A percentile compares a stretch with the other conserved stretches of the same genome.
These are phyloP conservation scores for Aphaenogaster ashmeadi DNA, from an alignment of 1,140 invertebrate species.

Conservation along the genomic window DNA sequence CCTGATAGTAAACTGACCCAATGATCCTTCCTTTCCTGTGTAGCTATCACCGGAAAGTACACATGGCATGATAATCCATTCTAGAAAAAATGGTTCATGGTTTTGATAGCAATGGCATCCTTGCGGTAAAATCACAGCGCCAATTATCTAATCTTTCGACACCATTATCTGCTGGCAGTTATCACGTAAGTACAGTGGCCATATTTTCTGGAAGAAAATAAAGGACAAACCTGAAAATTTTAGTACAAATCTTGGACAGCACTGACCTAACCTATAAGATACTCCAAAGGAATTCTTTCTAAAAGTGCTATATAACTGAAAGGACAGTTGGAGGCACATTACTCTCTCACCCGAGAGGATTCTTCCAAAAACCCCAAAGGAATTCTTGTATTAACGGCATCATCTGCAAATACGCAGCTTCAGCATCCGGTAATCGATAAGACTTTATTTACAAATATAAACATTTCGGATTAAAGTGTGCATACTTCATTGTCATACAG, in stretches of 20 bases:
- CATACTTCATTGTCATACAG: background rate
- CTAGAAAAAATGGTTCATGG: constrained; percentile 27
- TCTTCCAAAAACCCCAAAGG: too few relatives aligned
- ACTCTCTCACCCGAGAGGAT: too few relatives aligned
- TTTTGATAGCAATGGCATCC: constrained; percentile 7
- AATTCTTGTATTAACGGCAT: background rate
- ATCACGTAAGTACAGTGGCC: background rate
- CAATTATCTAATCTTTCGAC: constrained; percentile 35
- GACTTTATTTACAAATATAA: background rate
- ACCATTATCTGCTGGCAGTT: constrained; percentile 21
- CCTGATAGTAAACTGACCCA: constrained; percentile 72
- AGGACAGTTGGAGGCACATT: too few relatives aligned
- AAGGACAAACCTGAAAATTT: too few relatives aligned
- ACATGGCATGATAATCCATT: constrained; percentile 9
- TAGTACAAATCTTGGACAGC: too few relatives aligned
- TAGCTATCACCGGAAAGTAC: constrained; percentile 61
- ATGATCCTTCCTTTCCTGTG: constrained; percentile 77
- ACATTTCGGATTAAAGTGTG: background rate
- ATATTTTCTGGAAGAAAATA: too few relatives aligned
- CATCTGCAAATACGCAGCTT: background rate
- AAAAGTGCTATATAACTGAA: too few relatives aligned
- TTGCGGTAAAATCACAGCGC: background rate
- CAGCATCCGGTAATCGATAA: background rate
- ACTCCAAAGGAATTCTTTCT: background rate
- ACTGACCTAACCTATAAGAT: too few relatives aligned